Evolutionary conservation across 2,113 vertebrate genomes (phyloP), one percentile per base, ranked within the genome.

Genomic region (Tursiops truncatus): DNA sequence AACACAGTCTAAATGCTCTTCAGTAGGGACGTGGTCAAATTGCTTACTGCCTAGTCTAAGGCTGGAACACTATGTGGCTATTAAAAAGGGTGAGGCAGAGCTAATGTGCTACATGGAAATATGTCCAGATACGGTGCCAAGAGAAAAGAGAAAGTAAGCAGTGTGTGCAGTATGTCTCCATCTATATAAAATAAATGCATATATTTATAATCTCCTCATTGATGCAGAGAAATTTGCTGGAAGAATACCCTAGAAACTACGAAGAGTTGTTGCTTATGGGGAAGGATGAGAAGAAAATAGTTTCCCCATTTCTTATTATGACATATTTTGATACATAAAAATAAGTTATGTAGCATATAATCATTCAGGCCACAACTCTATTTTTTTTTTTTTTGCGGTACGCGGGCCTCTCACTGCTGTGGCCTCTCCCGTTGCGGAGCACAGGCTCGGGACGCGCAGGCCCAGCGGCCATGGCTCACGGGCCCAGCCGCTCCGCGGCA

Each of bases 321-420:
- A 89, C 3, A 12, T 53, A 23, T 60, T 92, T 94, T 76, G 41
- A 68, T 20, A 71, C 10, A 89, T 71, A 79, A 44, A 94, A 94
- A 94, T 38, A 81, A 70, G 31, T 65, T 41, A 41, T 6, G 13
- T 62, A 26, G n/a, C 38, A 70, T 38, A 25, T 14, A 85, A 21
- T 76, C 12, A 31, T 62, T 76, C 38, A 20, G 41, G 62, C 53
- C 47, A 50, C 47, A 13, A 13, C 47, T 50, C 47, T 47, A 2
- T 10, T 50, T 50, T 50, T 50, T 47, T 47, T 47, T 47, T 47
- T 47, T 47, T 47, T 11, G 44, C 0, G 12, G 47, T 50, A 50
- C 12, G 3, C 0, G 0, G 47, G 47, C 47, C 47, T 50, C 47
- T 50, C 12, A 13, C 47, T 50, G 12, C 0, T 47, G 44, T 47